Base-by-base conservation (phyloP, 2,888 invertebrate species). In the Meteorus colon region DNA sequence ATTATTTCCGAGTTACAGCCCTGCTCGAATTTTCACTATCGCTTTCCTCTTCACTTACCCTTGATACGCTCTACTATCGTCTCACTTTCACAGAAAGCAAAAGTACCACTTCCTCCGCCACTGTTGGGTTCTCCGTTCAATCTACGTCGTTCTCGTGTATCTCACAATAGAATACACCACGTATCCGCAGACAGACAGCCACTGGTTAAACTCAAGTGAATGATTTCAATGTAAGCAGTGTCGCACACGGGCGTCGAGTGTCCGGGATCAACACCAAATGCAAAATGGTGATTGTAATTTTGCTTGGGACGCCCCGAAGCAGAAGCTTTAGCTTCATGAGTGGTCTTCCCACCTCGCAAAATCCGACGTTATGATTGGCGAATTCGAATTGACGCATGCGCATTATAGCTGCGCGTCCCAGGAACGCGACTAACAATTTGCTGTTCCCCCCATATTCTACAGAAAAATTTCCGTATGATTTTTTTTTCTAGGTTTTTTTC, bases 171-270 rank as follows among this genome's bases (percentile, higher is more conserved):
- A 74, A 74, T 79, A 67, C 55, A 19, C 70, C 55, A 60, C 45
- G 51, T 51, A 55, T 59, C 78, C 77, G 82, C 83, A 79, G 83
- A 84, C 81, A 83, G 86, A 84, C 86, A 86, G 87, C 79, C 87
- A 87, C 87, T 86, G 87, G 76, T 77, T 72, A 79, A 81, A 78
- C 82, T 82, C 84, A 79, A 84, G 84, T 81, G 82, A 24, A 55
- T 55, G 55, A 55, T 19, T 55, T 55, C n/a, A 41, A 55, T 19
- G 76, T 83, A 84, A 85, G 24, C 84, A 85, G 84, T 84, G 84
- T 79, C 74, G 79, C 75, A 77, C 87, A 88, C 88, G 86, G 86
- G 88, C 86, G 88, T 87, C 87, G 87, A 86, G 86, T 84, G 82
- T 45, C 85, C 87, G 87, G 87, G 87, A 87, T 86, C 88, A 80